phyloP scores from a whole-genome alignment of 2,888 invertebrate genomes.

The Hirudinaria manillensis region DNA sequence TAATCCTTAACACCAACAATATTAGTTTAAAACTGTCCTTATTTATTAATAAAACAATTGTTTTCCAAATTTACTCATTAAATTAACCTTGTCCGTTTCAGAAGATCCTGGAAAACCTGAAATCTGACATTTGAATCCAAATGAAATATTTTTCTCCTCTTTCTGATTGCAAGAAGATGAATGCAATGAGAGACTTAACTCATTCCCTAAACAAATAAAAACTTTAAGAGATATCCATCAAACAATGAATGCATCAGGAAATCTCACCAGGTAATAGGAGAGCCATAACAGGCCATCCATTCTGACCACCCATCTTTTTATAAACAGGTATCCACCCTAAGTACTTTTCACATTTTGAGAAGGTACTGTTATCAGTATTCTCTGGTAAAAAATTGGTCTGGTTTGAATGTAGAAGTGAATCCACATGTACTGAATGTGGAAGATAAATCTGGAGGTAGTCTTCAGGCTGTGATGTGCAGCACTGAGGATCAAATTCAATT shows the following conservation, averaged over 20 bases:
- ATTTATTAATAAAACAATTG: too few species aligned
- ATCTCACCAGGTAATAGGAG: conserved; percentile 69
- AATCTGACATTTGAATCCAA: conserved; percentile 78
- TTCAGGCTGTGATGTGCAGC: conserved; percentile 85
- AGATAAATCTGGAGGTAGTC: conserved; percentile 65
- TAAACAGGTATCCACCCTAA: conserved; percentile 53
- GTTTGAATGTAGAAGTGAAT: neutral
- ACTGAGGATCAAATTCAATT: conserved; percentile 84
- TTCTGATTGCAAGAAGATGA: conserved; percentile 89
- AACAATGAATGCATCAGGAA: neutral
- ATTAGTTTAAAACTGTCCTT: too few species aligned
- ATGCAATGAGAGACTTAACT: conserved; percentile 88
- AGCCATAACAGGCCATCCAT: conserved; percentile 75
- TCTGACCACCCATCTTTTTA: conserved; percentile 56
- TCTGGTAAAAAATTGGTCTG: neutral
- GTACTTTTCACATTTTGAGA: neutral
- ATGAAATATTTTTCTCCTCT: conserved; percentile 75
- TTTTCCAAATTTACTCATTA: too few species aligned
- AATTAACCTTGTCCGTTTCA: neutral
- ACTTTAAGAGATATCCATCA: neutral
- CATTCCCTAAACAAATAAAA: conserved; percentile 64
- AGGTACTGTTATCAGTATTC: neutral
- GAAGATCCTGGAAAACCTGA: conserved; percentile 58
- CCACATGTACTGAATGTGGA: conserved; percentile 41
- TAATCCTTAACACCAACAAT: too few species aligned